Conservation (phyloP, 2,888 invertebrate species). For the Drosophila conformis region DNA sequence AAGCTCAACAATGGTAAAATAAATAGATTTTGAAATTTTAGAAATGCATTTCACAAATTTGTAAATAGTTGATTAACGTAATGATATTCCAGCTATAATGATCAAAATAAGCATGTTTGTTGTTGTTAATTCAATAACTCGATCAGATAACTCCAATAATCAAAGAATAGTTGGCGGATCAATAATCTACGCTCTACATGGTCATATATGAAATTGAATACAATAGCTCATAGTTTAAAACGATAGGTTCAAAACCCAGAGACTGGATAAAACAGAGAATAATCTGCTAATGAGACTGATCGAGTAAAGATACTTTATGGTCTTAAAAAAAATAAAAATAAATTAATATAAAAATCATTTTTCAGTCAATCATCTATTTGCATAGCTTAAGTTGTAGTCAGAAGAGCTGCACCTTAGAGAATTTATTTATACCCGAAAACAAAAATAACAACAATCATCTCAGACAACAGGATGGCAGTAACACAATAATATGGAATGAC, state of each 20-base stretch:
- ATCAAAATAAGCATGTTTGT: background rate
- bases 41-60: background rate
- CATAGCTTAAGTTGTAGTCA: conserved; percentile 2
- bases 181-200: background rate
- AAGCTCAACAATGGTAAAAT: background rate
- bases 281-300: too few relatives aligned
- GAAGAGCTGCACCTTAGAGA: conserved; percentile 57
- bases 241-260: too few relatives aligned
- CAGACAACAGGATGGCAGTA: conserved; percentile 35
- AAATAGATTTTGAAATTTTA: background rate
- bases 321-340: background rate
- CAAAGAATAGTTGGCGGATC: background rate
- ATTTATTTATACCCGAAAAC: conserved; percentile 47
- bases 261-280: too few relatives aligned
- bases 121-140: background rate
- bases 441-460: conserved; percentile 43
- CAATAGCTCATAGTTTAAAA: too few relatives aligned
- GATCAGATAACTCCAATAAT: background rate
- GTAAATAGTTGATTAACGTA: background rate
- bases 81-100: background rate
- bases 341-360: background rate
- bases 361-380: conserved; percentile 7
- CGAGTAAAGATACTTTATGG: too few relatives aligned
- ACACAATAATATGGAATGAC: conserved; percentile 36
- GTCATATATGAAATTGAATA: too few relatives aligned